Percentiles rank a stretch among this genome's conserved stretches.
Conservation (phyloP, 2,888 invertebrate species). For the Dione juno region DNA sequence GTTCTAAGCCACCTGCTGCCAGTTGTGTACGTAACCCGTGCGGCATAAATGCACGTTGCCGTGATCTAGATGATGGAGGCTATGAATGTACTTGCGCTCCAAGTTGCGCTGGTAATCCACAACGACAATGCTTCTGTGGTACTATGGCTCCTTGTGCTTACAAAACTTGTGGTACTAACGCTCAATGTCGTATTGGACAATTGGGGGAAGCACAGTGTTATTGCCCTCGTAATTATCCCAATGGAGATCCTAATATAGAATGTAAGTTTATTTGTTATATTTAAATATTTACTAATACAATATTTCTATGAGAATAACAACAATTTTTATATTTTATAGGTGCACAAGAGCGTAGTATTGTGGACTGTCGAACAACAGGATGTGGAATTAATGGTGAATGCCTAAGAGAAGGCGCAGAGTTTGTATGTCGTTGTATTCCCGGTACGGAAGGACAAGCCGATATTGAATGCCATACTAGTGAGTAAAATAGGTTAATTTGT, state of each 20-base stretch:
- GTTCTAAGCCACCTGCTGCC: conserved; percentile 87
- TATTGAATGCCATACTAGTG: conserved; percentile 86
- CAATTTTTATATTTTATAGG: conserved; percentile 62
- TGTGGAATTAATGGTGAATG: conserved; percentile 94
- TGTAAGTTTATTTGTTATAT: conserved; percentile 85
- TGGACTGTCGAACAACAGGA: conserved; percentile 92
- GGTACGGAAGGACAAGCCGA: conserved; percentile 89
- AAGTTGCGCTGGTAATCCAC: conserved; percentile 92
- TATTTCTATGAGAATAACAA: not conserved
- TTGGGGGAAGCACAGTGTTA: conserved; percentile 90
- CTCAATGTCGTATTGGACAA: conserved; percentile 88
- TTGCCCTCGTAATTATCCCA: conserved; percentile 91
- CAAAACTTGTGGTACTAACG: conserved; percentile 91
- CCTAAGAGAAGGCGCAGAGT: conserved; percentile 91
- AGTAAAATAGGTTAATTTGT: conserved; percentile 56
- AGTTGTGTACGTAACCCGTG: conserved; percentile 92
- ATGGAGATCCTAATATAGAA: conserved; percentile 92
- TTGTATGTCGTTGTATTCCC: conserved; percentile 91
- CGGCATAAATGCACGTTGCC: conserved; percentile 92
- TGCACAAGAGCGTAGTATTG: conserved; percentile 82
- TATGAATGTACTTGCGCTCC: conserved; percentile 92
- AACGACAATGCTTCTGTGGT: conserved; percentile 91
- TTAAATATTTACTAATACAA: not conserved
- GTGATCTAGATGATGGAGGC: conserved; percentile 88
- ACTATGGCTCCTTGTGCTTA: conserved; percentile 90